phyloP scores from a whole-genome alignment of 1,140 invertebrate species.

The Tribolium madens region DNA sequence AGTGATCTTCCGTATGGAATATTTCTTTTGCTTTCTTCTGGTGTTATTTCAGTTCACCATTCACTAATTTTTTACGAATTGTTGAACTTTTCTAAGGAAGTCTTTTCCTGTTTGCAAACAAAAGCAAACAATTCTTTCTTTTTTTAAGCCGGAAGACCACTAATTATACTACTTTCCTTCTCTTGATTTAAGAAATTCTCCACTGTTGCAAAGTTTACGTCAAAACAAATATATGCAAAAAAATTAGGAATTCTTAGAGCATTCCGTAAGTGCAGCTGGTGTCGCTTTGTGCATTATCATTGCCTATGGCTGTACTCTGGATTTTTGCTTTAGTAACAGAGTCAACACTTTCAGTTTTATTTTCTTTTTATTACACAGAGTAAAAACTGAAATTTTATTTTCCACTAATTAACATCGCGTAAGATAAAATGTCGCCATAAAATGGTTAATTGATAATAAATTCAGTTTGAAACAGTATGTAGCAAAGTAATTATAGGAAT shows the following conservation, averaged over 20 bases:
- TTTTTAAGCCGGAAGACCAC: too few relatives aligned
- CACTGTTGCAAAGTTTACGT: too few relatives aligned
- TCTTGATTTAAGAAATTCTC: too few relatives aligned
- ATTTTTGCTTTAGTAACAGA: too few relatives aligned
- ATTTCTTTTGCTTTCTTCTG: too few relatives aligned
- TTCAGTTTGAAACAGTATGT: background rate
- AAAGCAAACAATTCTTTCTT: too few relatives aligned
- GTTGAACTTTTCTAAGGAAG: too few relatives aligned
- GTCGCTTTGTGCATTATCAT: background rate
- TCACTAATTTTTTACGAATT: too few relatives aligned
- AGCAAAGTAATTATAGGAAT: background rate
- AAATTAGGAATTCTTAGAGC: background rate
- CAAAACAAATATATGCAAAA: background rate
- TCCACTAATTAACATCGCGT: background rate
- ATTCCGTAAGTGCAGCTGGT: background rate
- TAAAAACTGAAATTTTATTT: background rate
- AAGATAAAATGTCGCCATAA: background rate
- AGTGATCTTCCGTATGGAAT: too few relatives aligned
- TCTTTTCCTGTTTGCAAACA: too few relatives aligned
- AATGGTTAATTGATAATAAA: background rate
- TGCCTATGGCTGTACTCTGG: background rate
- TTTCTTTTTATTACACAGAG: background rate
- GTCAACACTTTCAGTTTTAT: background rate
- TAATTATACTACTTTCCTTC: too few relatives aligned
- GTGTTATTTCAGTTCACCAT: too few relatives aligned